Evolutionary conservation across 23 tunicate genomes (phyloP).

Genomic region (Styela plicata): DNA sequence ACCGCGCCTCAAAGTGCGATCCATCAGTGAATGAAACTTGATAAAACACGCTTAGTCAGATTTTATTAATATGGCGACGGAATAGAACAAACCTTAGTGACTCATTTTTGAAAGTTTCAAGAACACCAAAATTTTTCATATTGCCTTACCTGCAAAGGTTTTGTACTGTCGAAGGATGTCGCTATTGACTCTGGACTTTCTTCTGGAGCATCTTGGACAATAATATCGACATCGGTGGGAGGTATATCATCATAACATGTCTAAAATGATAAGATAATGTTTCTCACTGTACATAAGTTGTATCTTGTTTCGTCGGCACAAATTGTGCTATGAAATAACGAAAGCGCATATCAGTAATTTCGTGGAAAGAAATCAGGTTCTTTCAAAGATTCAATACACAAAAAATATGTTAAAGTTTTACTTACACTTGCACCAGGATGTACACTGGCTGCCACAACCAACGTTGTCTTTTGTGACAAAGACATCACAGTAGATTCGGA

Average conservation of each 20-base stretch:
- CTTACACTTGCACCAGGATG: slow-evolving; percentile 22
- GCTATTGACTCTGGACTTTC: neutral
- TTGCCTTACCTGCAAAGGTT: slow-evolving; percentile 15
- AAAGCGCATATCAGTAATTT: no score
- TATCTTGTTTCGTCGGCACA: no score
- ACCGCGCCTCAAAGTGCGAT: no score
- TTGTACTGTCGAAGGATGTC: neutral
- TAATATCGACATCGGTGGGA: slow-evolving; percentile 13
- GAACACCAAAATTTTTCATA: no score
- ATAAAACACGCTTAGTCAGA: no score
- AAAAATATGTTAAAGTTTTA: neutral
- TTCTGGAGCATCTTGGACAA: neutral
- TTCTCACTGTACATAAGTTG: no score
- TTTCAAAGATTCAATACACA: neutral
- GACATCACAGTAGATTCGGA: neutral
- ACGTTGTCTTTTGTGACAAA: neutral
- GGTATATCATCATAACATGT: slow-evolving; percentile 7
- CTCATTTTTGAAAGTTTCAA: no score
- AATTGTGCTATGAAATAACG: no score
- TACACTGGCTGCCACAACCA: slow-evolving; percentile 25
- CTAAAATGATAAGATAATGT: no score
- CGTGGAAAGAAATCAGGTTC: neutral
- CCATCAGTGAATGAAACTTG: no score
- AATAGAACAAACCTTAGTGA: no score
- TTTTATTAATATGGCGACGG: no score